Conservation (phyloP, 2,113 vertebrate species). For the Scophthalmus maximus region DNA sequence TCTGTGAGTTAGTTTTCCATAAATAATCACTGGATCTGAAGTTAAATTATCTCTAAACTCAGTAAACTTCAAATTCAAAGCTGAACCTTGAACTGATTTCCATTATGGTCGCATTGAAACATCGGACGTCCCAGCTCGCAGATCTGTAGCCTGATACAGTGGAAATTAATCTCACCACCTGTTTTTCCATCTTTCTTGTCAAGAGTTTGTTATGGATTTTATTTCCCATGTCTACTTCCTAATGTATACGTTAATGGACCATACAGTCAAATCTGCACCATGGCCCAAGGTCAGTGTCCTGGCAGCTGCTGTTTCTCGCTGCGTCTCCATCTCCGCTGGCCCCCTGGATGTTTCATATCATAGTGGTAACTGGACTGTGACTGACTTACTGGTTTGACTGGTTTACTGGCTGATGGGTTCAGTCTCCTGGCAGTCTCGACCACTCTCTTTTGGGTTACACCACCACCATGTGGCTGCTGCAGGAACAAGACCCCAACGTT, state of each 20-base stretch:
- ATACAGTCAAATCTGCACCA: constrained; percentile 32
- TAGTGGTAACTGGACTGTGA: constrained; percentile 34
- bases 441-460: constrained; percentile 25
- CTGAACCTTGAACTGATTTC: neutral
- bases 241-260: constrained; percentile 20
- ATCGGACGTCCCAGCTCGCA: neutral
- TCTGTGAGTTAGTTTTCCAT: neutral
- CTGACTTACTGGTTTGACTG: constrained; percentile 34
- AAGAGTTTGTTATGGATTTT: constrained; percentile 38
- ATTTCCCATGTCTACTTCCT: constrained; percentile 27
- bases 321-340: constrained; percentile 33
- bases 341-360: constrained; percentile 42
- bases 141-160: constrained; percentile 12
- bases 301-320: constrained; percentile 38
- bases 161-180: constrained; percentile 38
- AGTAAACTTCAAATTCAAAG: neutral
- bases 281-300: constrained; percentile 60
- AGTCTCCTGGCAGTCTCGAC: neutral
- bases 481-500: constrained; percentile 1
- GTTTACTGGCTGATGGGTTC: constrained; percentile 8
- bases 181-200: constrained; percentile 47
- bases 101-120: neutral
- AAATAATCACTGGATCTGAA: constrained; percentile 28
- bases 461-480: constrained; percentile 52
- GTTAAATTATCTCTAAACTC: neutral